Base-by-base conservation (phyloP, 2,797 vertebrate genomes). In the Knipowitschia caucasica region DNA sequence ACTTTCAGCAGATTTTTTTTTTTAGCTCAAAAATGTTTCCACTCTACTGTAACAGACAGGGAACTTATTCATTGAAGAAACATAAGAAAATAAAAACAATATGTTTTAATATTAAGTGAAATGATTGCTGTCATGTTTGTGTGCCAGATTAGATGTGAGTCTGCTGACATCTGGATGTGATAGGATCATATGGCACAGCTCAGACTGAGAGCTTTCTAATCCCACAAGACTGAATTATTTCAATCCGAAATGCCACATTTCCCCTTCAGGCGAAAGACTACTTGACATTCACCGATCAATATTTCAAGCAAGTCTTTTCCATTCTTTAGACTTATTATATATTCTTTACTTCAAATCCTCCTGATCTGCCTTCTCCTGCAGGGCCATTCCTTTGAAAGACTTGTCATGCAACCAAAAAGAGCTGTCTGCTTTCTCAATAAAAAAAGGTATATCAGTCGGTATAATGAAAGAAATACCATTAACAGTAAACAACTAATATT, bases 101-200 rank as follows among this genome's bases (percentile, higher is more conserved):
- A 64, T 62, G 50, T 63, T 40, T 17, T 59, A 70, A 67, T 56
- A 62, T 81, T 24, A 75, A 61, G 40, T 53, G 60, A 56, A 80
- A 75, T 83, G 54, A 40, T 69, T 46, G 62, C 52, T 67, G 67
- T 70, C 72, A 64, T 67, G 67, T 26, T 50, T 71, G 56, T 73
- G 65, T 60, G 59, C 55, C 61, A 69, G 79, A 81, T 82, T 57
- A 59, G 53, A 51, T 50, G 65, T 4, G 26, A 47, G 62, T 69
- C 77, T 85, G 81, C 49, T 57, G 75, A 78, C 85, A 86, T 85
- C 82, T 86, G 85, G 81, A 82, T 86, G 71, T 75, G 72, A 73
- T 81, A 62, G 62, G 63, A 79, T 84, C 78, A 81, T 75, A 87
- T 86, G 81, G 81, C 73, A 83, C 72, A 79, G 74, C 71, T 81